These are phyloP conservation scores for Zaprionus ornatus DNA, from an alignment of 1,140 invertebrate species.

Conservation along the genomic window DNA sequence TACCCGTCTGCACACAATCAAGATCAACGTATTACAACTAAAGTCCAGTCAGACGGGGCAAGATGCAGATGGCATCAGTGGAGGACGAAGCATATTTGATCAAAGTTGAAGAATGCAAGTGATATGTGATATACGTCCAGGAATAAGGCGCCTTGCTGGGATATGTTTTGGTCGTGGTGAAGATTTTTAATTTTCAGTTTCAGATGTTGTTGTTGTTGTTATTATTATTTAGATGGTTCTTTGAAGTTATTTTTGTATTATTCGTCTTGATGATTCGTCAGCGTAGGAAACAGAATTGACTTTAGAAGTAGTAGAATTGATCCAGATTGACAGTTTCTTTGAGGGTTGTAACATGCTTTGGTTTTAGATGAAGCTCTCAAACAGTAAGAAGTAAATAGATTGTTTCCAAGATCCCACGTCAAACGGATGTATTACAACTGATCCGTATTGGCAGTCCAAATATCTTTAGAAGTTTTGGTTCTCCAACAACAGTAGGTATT, in stretches of 20 bases:
- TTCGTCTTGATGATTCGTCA: background rate
- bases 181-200: background rate
- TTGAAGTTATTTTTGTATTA: background rate
- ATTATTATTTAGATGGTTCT: background rate
- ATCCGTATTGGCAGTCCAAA: too few relatives aligned
- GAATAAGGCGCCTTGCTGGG: background rate
- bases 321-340: background rate
- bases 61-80: constrained; percentile 16
- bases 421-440: too few relatives aligned
- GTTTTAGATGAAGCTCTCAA: background rate
- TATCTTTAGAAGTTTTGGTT: background rate
- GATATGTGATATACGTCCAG: constrained; percentile 5
- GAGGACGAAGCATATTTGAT: background rate
- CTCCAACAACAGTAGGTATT: background rate
- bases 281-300: background rate
- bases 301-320: background rate
- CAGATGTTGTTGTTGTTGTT: background rate
- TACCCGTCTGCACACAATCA: constrained; percentile 74
- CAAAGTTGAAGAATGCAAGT: background rate
- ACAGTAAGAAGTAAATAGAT: background rate
- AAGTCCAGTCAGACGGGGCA: constrained; percentile 41
- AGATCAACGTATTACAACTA: constrained; percentile 72
- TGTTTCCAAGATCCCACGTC: background rate
- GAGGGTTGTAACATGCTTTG: background rate
- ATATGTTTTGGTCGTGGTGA: background rate